Evolutionary conservation across 2,888 invertebrate species (phyloP).

Genomic region (Drosophila cyrtoloma): DNA sequence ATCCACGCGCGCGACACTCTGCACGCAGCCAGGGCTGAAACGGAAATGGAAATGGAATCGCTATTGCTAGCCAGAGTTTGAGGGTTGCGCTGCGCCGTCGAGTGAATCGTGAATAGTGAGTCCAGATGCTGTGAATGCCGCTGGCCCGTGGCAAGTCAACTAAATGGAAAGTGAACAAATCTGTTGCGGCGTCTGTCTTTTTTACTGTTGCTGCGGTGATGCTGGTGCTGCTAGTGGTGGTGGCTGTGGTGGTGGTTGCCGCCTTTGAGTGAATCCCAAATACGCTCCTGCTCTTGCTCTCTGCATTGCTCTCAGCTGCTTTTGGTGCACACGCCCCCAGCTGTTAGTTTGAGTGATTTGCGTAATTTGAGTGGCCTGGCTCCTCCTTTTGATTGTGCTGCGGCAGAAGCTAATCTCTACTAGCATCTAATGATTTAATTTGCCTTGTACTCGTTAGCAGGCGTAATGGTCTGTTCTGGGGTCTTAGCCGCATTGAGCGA

Average conservation of each 20-base stretch:
- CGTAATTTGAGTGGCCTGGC: constrained; percentile 45
- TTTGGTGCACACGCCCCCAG: constrained; percentile 63
- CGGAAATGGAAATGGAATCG: constrained; percentile 55
- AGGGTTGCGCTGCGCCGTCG: constrained; percentile 53
- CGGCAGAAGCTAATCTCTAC: constrained; percentile 61
- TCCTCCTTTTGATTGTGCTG: constrained; percentile 42
- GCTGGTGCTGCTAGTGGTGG: constrained; percentile 32
- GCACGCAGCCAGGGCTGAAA: constrained; percentile 56
- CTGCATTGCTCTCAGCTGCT: constrained; percentile 13
- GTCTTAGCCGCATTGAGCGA: constrained; percentile 65
- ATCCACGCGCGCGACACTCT: constrained; percentile 71
- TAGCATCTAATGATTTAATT: constrained; percentile 85
- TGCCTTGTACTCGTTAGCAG: constrained; percentile 85
- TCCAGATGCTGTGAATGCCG: constrained; percentile 57
- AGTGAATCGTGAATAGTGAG: constrained; percentile 50
- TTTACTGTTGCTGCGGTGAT: constrained; percentile 19
- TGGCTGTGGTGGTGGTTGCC: constrained; percentile 44
- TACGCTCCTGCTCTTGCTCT: constrained; percentile 23
- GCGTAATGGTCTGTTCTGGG: constrained; percentile 84
- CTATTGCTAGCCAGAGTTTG: constrained; percentile 11
- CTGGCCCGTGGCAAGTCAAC: constrained; percentile 75
- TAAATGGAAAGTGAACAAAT: constrained; percentile 75
- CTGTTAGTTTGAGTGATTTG: constrained; percentile 62
- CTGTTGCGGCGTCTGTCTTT: constrained; percentile 50
- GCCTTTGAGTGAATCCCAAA: constrained; percentile 49